Percentiles rank a stretch among this genome's conserved stretches.
phyloP scores from a whole-genome alignment of 2,797 vertebrate species.

The Meda fulgida region DNA sequence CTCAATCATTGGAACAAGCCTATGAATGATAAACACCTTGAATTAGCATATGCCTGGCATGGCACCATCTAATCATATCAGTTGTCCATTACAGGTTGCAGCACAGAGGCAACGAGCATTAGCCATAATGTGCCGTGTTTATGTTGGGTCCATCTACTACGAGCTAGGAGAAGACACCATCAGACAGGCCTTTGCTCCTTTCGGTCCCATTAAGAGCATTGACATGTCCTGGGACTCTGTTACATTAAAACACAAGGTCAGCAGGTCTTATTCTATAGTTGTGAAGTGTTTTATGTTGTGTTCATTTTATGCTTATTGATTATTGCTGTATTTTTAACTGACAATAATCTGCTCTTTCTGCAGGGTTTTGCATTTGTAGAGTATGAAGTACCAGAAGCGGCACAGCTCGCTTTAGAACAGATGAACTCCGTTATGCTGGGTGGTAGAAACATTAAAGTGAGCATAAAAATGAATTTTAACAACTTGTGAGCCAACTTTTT shows the following conservation, averaged over 20 bases:
- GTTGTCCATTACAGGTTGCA: constrained; percentile 79
- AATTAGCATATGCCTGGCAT: neutral
- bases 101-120: constrained; percentile 88
- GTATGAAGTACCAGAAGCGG: constrained; percentile 90
- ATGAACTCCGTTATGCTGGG: constrained; percentile 95
- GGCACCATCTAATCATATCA: neutral
- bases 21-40: neutral
- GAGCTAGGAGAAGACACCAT: constrained; percentile 90
- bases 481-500: neutral
- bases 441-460: constrained; percentile 93
- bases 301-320: neutral
- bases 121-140: constrained; percentile 90
- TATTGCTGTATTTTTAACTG: neutral
- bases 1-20: constrained; percentile 54
- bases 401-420: constrained; percentile 92
- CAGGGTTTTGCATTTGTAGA: constrained; percentile 96
- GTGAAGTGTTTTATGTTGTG: neutral
- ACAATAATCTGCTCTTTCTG: neutral
- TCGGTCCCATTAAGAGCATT: constrained; percentile 90
- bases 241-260: constrained; percentile 90
- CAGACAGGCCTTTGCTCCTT: constrained; percentile 88
- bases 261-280: constrained; percentile 13
- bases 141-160: constrained; percentile 89
- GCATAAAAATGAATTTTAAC: constrained; percentile 3
- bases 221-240: constrained; percentile 92